These are phyloP conservation scores for Dasypus novemcinctus DNA, from an alignment of 2,113 vertebrate species.

Conservation along the genomic window DNA sequence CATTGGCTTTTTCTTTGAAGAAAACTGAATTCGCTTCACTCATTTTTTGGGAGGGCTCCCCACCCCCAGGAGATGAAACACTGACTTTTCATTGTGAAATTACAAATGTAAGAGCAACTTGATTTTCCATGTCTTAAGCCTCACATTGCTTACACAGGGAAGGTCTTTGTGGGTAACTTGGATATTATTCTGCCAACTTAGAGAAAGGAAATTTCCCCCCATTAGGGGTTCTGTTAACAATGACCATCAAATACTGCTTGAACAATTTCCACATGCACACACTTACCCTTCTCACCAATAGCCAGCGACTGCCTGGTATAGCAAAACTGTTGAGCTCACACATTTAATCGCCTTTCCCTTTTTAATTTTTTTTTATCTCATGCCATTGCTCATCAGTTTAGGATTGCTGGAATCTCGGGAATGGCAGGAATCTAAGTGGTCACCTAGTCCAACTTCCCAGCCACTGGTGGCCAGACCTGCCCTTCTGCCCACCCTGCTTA, in stretches of 20 bases:
- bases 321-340: background rate
- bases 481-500: background rate
- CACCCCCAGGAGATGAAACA: background rate
- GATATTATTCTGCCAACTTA: background rate
- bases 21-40: conserved; percentile 20
- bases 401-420: background rate
- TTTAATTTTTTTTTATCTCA: background rate
- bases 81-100: conserved; percentile 54
- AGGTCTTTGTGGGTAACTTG: background rate
- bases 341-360: background rate
- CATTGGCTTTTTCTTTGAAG: conserved; percentile 16
- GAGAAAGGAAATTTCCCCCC: background rate
- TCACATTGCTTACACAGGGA: conserved; percentile 13
- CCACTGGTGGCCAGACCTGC: too few relatives aligned
- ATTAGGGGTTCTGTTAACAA: background rate
- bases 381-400: background rate
- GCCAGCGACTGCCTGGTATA: background rate
- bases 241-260: background rate
- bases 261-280: background rate
- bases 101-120: conserved; percentile 12
- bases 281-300: background rate
- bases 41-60: background rate
- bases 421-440: background rate
- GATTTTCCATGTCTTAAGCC: conserved; percentile 41
- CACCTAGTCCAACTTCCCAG: background rate